These are phyloP conservation scores for Erpetoichthys calabaricus DNA, from an alignment of 2,797 vertebrate species.

Conservation along the genomic window DNA sequence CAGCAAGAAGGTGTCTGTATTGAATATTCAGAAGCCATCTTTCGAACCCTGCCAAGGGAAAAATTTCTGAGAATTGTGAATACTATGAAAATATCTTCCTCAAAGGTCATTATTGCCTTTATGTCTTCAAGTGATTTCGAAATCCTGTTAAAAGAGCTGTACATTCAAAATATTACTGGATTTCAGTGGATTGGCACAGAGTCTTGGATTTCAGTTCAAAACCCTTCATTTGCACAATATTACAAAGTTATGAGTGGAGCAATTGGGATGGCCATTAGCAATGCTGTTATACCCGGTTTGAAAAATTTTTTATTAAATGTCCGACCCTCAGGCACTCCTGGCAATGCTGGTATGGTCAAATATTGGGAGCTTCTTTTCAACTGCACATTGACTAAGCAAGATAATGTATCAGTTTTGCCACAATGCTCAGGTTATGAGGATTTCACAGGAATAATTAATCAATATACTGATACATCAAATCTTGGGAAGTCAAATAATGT, in stretches of 20 bases:
- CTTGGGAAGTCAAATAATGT: slow-evolving; percentile 6
- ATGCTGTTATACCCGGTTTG: background rate
- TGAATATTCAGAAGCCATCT: slow-evolving; percentile 1
- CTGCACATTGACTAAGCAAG: background rate
- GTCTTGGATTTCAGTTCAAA: slow-evolving; percentile 1
- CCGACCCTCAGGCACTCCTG: background rate
- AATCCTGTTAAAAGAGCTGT: background rate
- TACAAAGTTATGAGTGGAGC: background rate
- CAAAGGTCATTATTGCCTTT: slow-evolving; percentile 6
- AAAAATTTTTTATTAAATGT: background rate
- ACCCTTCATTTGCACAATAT: background rate
- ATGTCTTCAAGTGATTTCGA: background rate
- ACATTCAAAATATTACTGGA: background rate
- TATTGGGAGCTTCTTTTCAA: background rate
- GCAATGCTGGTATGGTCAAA: background rate
- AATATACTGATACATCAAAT: background rate
- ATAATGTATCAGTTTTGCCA: background rate
- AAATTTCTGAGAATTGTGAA: background rate
- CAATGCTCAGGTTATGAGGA: slow-evolving; percentile 1
- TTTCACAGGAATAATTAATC: background rate
- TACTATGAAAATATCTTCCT: background rate
- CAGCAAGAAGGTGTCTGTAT: slow-evolving; percentile 3
- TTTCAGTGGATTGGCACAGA: slow-evolving; percentile 6
- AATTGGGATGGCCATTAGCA: background rate
- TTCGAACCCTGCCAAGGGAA: background rate